Conservation (phyloP, 2,888 invertebrate genomes). For the Acronicta alni region DNA sequence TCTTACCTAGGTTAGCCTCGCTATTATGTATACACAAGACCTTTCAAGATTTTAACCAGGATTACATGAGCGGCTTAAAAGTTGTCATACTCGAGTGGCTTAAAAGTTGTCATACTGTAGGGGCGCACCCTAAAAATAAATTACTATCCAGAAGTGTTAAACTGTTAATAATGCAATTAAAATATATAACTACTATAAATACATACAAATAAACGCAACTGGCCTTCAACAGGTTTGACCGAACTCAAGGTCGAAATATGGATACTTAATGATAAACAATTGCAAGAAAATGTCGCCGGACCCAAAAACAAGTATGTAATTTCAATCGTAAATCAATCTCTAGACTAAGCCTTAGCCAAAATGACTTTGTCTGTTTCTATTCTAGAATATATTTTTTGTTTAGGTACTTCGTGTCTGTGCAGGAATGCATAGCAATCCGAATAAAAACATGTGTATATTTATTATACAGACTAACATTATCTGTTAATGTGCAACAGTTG, state of each 20-base stretch:
- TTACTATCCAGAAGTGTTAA: neutral
- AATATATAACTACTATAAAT: neutral
- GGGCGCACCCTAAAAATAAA: no score
- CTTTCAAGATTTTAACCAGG: no score
- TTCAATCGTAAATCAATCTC: slow-evolving; percentile 15
- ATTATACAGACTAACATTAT: slow-evolving; percentile 1
- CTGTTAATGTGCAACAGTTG: neutral
- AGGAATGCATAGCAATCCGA: neutral
- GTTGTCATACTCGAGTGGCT: no score
- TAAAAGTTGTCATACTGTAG: no score
- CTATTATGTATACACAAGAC: no score
- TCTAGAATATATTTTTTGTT: slow-evolving; percentile 1
- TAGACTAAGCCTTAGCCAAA: neutral
- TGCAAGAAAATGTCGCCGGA: slow-evolving; percentile 23
- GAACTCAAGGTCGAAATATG: slow-evolving; percentile 4
- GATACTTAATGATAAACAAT: slow-evolving; percentile 1
- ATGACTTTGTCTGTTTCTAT: neutral
- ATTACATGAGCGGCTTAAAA: no score
- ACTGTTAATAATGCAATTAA: neutral
- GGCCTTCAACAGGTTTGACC: slow-evolving; percentile 8
- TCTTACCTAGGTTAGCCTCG: no score
- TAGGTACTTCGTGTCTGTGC: neutral
- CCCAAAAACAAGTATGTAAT: slow-evolving; percentile 21
- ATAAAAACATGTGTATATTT: neutral
- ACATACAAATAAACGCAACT: slow-evolving; percentile 2